phyloP scores from a whole-genome alignment of 2,113 vertebrate species.

The Delphinapterus leucas region DNA sequence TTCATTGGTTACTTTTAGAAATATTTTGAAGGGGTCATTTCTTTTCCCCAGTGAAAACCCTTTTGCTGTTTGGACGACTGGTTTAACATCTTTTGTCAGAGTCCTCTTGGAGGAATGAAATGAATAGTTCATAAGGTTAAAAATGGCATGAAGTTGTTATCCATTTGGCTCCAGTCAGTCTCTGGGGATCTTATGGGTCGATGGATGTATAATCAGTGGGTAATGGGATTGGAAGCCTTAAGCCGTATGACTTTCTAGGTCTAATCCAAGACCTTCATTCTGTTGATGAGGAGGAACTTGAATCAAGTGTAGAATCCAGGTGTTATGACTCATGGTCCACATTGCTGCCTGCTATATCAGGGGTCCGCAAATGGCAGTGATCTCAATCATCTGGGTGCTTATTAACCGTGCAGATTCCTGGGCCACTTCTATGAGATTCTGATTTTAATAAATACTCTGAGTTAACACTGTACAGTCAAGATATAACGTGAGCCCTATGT shows the following conservation, averaged over 20 bases:
- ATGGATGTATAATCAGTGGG: neutral
- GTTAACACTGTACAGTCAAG: neutral
- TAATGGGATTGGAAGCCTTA: neutral
- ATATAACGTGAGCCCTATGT: neutral
- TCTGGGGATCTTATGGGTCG: neutral
- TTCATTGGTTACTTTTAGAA: neutral
- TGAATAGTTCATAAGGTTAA: neutral
- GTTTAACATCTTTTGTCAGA: neutral
- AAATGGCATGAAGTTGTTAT: neutral
- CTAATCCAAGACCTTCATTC: neutral
- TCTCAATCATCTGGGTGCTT: neutral
- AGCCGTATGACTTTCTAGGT: neutral
- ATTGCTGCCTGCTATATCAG: too few relatives aligned
- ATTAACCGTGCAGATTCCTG: neutral
- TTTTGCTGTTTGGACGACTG: neutral
- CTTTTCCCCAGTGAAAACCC: neutral
- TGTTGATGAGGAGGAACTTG: neutral
- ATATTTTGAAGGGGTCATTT: neutral
- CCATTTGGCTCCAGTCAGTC: neutral
- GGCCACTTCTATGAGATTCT: neutral
- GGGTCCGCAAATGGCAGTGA: neutral
- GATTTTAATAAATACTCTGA: neutral
- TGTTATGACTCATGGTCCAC: neutral
- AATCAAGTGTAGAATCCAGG: neutral
- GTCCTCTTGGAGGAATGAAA: neutral